These are phyloP conservation scores for Oostethus manadensis DNA, from an alignment of 2,113 vertebrate species.

Conservation along the genomic window DNA sequence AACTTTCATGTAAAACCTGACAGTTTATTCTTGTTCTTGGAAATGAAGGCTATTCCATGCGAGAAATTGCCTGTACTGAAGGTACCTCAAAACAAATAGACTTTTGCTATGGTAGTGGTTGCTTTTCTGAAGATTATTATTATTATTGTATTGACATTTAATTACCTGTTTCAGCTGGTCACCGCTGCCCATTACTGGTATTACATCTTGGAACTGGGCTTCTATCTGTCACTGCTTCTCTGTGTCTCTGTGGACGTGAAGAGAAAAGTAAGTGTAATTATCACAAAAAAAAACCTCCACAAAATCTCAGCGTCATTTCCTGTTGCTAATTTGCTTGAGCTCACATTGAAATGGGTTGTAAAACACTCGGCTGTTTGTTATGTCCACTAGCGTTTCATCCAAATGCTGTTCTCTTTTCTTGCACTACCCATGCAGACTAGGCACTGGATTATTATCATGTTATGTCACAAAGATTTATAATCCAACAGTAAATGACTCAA, in stretches of 20 bases:
- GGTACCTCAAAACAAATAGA: no score
- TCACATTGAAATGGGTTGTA: slow-evolving; percentile 4
- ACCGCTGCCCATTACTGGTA: slow-evolving; percentile 77
- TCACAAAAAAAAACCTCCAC: not conserved
- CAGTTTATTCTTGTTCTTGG: no score
- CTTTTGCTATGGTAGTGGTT: no score
- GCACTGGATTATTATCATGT: slow-evolving; percentile 20
- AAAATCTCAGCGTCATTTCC: not conserved
- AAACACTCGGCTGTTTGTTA: not conserved
- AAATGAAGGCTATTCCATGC: no score
- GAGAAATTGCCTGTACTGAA: no score
- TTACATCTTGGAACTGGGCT: slow-evolving; percentile 85
- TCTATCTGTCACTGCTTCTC: slow-evolving; percentile 85
- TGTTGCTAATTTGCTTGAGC: slow-evolving; percentile 4
- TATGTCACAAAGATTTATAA: slow-evolving; percentile 17
- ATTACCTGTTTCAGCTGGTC: slow-evolving; percentile 69
- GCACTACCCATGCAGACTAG: slow-evolving; percentile 11
- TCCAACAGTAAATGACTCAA: slow-evolving; percentile 1
- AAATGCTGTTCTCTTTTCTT: slow-evolving; percentile 21
- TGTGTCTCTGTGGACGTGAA: slow-evolving; percentile 85
- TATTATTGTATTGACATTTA: not conserved
- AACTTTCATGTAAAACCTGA: no score
- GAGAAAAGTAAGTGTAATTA: slow-evolving; percentile 80
- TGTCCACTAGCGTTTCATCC: slow-evolving; percentile 4
- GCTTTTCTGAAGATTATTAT: no score